Base-by-base conservation (phyloP, 1,140 invertebrate genomes). In the Diorhabda sublineata region DNA sequence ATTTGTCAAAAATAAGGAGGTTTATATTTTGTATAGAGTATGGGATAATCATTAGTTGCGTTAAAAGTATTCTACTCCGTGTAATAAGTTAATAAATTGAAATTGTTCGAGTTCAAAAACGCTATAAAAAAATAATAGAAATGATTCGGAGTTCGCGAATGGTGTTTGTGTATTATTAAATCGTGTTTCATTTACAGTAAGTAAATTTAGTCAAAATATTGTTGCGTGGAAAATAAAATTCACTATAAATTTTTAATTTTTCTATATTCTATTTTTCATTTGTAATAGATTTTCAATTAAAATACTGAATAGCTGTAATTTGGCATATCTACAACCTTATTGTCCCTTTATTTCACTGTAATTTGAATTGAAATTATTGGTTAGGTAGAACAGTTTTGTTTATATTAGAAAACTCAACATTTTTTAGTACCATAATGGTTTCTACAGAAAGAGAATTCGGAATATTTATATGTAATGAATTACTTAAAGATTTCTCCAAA, bases 381-480 rank as follows among this genome's bases (percentile, higher is more conserved):
- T 26, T 26, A 26, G 26, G 26, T 26, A 26, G 26, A 26, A 26
- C 26, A 26, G 26, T 26, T 26, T 26, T 26, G 1, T 26, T 26
- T 26, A 26, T 26, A 26, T 26, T 26, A 26, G 26, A 26, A 26
- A 26, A 26, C 26, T 26, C 26, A 26, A 26, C 0, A 26, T 26
- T 26, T 63, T 47, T 66, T 66, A 63, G 42, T 52, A 59, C 45
- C 52, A 67, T 56, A 68, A 79, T 79, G 78, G 66, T 52, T 68
- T 68, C 74, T 26, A 74, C 67, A 59, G 70, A 74, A n/a, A 68
- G 42, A 52, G 61, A 74, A 59, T 79, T 76, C 69, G 78, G 74
- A 42, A 75, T 79, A 67, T 73, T 77, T 43, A 67, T 72, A 7
- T 58, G 71, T 42, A 79, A 78, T 69, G 72, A 73, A 41, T 8